These are phyloP conservation scores for Porites evermanni DNA, from an alignment of 92 coral and sea anemone genomes.

Conservation along the genomic window DNA sequence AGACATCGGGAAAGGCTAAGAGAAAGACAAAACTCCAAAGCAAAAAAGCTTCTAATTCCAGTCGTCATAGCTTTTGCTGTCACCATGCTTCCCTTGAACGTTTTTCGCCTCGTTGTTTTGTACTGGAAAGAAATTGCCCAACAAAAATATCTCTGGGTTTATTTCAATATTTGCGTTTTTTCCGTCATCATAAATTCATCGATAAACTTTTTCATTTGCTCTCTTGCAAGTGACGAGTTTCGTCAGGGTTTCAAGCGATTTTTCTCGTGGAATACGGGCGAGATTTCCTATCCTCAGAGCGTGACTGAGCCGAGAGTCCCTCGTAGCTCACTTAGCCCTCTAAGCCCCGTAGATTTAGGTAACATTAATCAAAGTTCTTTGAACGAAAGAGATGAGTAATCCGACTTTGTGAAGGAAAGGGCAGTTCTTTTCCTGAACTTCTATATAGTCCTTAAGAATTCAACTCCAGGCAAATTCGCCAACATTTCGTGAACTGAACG, in stretches of 20 bases:
- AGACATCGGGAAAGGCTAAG: constrained; percentile 15
- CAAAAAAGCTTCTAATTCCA: constrained; percentile 67
- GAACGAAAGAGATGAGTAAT: constrained; percentile 16
- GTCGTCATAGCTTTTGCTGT: constrained; percentile 66
- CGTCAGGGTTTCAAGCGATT: constrained; percentile 42
- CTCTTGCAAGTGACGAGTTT: constrained; percentile 62
- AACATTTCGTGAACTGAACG: no score
- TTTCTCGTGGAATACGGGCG: neutral
- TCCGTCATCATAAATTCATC: constrained; percentile 57
- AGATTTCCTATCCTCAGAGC: neutral
- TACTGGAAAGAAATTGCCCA: constrained; percentile 33
- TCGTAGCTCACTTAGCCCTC: constrained; percentile 8
- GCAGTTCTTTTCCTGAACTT: neutral
- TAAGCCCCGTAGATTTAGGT: neutral
- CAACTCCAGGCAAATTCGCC: no score
- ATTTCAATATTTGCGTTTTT: constrained; percentile 42
- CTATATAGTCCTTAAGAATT: no score
- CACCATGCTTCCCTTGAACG: constrained; percentile 67
- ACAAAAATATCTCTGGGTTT: constrained; percentile 54
- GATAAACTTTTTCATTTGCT: constrained; percentile 59
- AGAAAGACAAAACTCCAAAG: constrained; percentile 56
- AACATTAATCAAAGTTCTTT: neutral
- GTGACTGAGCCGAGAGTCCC: constrained; percentile 3
- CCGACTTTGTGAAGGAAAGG: neutral
- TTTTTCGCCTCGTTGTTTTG: constrained; percentile 11